These are phyloP conservation scores for Pseudeuparius sepicola DNA, from an alignment of 2,888 invertebrate species.

Conservation along the genomic window DNA sequence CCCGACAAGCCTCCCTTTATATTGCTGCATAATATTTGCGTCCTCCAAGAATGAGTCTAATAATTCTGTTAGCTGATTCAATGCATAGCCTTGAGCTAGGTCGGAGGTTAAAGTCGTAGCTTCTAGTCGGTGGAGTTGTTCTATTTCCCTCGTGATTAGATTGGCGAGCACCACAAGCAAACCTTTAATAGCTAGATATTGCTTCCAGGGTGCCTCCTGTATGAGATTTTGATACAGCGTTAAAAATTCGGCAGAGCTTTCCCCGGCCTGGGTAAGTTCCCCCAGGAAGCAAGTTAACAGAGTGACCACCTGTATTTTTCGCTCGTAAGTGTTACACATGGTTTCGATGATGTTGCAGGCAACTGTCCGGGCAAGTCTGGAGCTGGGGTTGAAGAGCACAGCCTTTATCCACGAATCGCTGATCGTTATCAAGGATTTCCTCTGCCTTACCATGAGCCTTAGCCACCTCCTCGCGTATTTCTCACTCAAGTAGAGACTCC, in stretches of 20 bases:
- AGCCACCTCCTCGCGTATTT: slow-evolving; percentile 69
- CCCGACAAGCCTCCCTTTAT: slow-evolving; percentile 74
- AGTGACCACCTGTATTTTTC: slow-evolving; percentile 70
- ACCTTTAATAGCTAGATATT: slow-evolving; percentile 81
- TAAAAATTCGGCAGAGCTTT: slow-evolving; percentile 86
- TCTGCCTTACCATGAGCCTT: slow-evolving; percentile 21
- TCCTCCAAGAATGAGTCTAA: slow-evolving; percentile 83
- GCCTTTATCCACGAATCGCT: slow-evolving; percentile 79
- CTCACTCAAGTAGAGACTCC: slow-evolving; percentile 50
- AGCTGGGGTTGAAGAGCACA: slow-evolving; percentile 88
- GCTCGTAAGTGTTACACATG: slow-evolving; percentile 58
- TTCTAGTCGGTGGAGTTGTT: slow-evolving; percentile 78
- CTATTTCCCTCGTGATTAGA: slow-evolving; percentile 79
- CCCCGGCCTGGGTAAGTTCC: slow-evolving; percentile 78
- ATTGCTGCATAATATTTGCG: slow-evolving; percentile 75
- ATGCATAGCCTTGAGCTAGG: slow-evolving; percentile 83
- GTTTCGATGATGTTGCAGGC: slow-evolving; percentile 83
- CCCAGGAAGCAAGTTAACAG: slow-evolving; percentile 81
- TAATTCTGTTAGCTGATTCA: slow-evolving; percentile 78
- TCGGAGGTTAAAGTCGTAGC: slow-evolving; percentile 90
- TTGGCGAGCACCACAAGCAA: slow-evolving; percentile 68
- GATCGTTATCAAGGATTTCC: slow-evolving; percentile 36
- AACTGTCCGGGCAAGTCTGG: slow-evolving; percentile 77
- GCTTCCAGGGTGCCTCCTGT: slow-evolving; percentile 82
- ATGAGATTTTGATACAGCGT: slow-evolving; percentile 78